Percentiles rank a stretch among this genome's conserved stretches.
Evolutionary conservation across 2,113 vertebrate species (phyloP).

Genomic region (Engraulis encrasicolus): DNA sequence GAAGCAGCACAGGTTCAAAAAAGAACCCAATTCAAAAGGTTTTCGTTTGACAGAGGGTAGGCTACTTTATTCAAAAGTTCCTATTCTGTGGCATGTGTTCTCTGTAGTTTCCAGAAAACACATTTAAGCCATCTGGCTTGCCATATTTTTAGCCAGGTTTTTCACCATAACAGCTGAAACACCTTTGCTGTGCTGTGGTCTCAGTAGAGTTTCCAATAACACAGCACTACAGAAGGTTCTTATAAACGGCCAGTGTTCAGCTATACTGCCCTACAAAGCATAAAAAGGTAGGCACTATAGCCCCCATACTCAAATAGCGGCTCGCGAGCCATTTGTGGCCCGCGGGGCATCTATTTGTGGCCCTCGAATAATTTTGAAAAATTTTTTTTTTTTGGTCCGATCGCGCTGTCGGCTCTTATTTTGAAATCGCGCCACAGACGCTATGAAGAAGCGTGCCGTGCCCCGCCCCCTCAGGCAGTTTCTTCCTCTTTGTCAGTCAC

Average conservation of each 20-base stretch:
- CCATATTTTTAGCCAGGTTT: neutral
- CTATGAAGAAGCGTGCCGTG: too few relatives aligned
- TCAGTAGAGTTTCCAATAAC: neutral
- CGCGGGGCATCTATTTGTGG: too few relatives aligned
- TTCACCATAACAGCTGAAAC: neutral
- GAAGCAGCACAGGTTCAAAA: neutral
- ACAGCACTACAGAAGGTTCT: neutral
- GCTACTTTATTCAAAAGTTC: neutral
- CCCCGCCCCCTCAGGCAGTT: too few relatives aligned
- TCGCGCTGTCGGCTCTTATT: too few relatives aligned
- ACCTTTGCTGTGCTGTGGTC: neutral
- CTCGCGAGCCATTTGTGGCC: too few relatives aligned
- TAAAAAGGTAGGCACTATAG: too few relatives aligned
- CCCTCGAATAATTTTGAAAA: too few relatives aligned
- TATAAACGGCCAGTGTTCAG: neutral
- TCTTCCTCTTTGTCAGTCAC: too few relatives aligned
- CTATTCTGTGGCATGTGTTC: neutral
- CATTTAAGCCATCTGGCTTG: neutral
- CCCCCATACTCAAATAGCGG: too few relatives aligned
- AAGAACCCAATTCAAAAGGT: neutral
- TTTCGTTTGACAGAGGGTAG: neutral
- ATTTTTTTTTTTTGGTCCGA: too few relatives aligned
- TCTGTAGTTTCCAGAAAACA: neutral
- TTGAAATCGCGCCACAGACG: too few relatives aligned
- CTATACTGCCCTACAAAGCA: too few relatives aligned